Evolutionary conservation across 2,113 vertebrate genomes (phyloP).

Genomic region (Rousettus leschenaultii): DNA sequence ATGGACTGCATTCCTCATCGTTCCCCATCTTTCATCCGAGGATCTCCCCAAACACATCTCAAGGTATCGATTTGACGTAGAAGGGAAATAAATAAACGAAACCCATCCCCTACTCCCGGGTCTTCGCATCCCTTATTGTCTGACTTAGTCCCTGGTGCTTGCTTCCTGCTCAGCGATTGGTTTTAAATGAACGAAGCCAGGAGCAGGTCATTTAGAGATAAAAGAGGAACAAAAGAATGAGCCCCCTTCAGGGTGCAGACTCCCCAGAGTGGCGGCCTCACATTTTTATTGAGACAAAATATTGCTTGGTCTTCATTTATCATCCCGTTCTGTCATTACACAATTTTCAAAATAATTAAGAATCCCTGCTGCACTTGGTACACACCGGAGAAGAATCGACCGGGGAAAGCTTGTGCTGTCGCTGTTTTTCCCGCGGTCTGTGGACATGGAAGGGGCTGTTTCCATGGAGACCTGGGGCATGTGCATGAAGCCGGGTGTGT

Average conservation of each 20-base stretch:
- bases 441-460: not conserved
- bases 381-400: not conserved
- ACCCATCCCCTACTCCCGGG: not conserved
- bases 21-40: not conserved
- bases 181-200: not conserved
- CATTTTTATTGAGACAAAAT: not conserved
- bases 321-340: not conserved
- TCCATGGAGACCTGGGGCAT: conserved; percentile 8
- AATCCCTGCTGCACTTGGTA: not conserved
- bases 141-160: not conserved
- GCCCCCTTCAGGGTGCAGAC: not conserved
- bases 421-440: not conserved
- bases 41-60: not conserved
- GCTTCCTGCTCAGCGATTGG: not conserved
- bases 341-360: conserved; percentile 11
- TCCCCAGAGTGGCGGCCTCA: not conserved
- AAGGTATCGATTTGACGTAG: not conserved
- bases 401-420: not conserved
- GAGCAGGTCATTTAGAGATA: not conserved
- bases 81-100: conserved; percentile 11
- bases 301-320: not conserved
- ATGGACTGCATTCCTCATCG: not conserved
- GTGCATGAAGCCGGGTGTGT: not conserved
- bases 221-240: not conserved
- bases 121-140: not conserved